Conservation (phyloP, 2,113 vertebrate species). For the Oxyura jamaicensis region DNA sequence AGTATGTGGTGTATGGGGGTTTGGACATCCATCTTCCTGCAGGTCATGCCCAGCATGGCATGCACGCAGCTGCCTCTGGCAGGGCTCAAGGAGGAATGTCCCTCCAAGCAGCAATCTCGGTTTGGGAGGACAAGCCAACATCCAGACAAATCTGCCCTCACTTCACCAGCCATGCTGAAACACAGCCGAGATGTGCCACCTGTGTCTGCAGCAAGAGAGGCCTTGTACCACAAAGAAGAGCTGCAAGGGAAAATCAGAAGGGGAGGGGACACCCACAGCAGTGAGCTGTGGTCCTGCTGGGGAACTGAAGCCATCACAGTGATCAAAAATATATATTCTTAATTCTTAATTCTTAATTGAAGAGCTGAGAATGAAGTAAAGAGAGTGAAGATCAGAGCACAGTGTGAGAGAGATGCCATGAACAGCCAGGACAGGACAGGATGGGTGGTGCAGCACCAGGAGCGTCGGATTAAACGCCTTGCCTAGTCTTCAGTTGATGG, state of each 20-base stretch:
- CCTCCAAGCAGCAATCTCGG: neutral
- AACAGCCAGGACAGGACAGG: neutral
- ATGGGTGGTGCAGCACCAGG: neutral
- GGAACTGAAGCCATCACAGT: no score
- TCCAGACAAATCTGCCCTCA: neutral
- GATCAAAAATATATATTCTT: no score
- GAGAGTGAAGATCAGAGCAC: neutral
- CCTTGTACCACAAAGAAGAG: neutral
- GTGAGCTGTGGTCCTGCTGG: no score
- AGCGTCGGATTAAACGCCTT: neutral
- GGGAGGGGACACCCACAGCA: no score
- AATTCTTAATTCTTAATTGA: no score
- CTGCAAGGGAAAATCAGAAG: no score
- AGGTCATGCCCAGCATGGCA: neutral
- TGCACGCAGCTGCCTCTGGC: neutral
- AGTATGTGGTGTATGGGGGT: neutral
- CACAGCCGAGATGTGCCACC: rapidly evolving
- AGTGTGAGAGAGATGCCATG: neutral
- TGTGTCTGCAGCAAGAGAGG: rapidly evolving
- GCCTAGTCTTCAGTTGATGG: neutral
- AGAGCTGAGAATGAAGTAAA: neutral
- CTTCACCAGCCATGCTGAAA: neutral
- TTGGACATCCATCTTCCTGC: neutral
- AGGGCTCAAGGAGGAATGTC: neutral
- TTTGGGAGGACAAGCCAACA: neutral